Evolutionary conservation across 1,140 invertebrate genomes (phyloP), one percentile per base, ranked within the genome.

Genomic region (Drosophila prosaltans): DNA sequence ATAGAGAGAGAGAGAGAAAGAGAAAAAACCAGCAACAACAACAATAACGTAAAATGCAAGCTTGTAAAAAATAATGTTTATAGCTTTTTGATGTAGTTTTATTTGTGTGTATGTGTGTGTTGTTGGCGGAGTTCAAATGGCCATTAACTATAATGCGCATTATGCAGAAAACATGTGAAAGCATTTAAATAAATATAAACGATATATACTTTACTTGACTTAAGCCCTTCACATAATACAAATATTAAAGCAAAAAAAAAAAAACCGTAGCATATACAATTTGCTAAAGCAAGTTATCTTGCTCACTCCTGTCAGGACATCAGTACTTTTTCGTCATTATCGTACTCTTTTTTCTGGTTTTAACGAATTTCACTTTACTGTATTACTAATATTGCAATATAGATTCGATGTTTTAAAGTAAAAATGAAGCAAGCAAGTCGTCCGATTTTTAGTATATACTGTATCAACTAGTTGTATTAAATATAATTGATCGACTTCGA

Each of bases 1-100:
- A 39, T n/a, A 36, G n/a, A 39, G 30, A 36, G n/a, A 24, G 32
- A 32, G 16, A 36, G 30, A 16, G 30, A 21, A 16, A 58, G 28
- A 58, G 16, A 16, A 16, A 16, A 16, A 16, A 16, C 16, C 16
- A 16, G 16, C 16, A 16, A 16, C 16, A 36, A 60, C 36, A 16
- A 45, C 11, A 54, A 41, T 5, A 45, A 45, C 8, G 21, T 51
- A 51, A 24, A 51, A 8, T 26, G 45, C 21, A 32, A 51, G 54
- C 54, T 58, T 66, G 51, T 66, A 66, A 66, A 66, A 66, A 66
- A 66, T 66, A 41, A 66, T 66, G 48, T 66, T 66, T 66, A 66
- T 66, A 10, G 51, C 64, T 10, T 58, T 66, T 66, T 58, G 21
- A 57, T 66, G 64, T 55, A 58, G 9, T 51, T 51, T 51, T 36